Conservation (phyloP, 1,140 invertebrate species). For the Drosophila parvula region DNA sequence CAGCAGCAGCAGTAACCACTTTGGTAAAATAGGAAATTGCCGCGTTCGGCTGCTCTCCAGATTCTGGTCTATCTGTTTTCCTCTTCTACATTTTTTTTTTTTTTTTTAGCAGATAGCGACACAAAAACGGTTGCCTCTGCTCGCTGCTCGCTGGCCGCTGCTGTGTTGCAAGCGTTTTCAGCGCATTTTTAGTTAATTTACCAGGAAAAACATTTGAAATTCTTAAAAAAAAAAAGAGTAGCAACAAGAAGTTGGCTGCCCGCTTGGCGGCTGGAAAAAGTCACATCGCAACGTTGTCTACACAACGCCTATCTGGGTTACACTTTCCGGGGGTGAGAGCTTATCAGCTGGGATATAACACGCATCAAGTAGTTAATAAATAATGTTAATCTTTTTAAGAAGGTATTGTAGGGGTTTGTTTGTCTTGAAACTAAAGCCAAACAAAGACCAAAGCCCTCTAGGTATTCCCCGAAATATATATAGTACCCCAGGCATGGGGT, state of each 20-base stretch:
- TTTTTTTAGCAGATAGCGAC: slow-evolving; percentile 59
- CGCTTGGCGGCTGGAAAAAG: slow-evolving; percentile 54
- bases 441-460: too few species aligned
- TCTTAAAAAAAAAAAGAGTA: slow-evolving; percentile 67
- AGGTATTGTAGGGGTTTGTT: too few species aligned
- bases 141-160: slow-evolving; percentile 12
- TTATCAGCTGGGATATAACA: not conserved
- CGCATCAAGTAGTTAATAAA: not conserved
- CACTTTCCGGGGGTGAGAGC: not conserved
- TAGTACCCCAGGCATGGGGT: too few species aligned
- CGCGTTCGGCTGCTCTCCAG: slow-evolving; percentile 64
- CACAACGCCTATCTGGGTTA: slow-evolving; percentile 50
- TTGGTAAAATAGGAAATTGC: slow-evolving; percentile 82
- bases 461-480: too few species aligned
- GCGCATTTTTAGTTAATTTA: slow-evolving; percentile 84
- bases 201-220: slow-evolving; percentile 84
- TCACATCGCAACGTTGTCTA: slow-evolving; percentile 37
- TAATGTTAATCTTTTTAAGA: too few species aligned
- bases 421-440: too few species aligned
- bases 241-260: slow-evolving; percentile 62
- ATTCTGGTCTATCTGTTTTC: slow-evolving; percentile 51
- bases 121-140: slow-evolving; percentile 60
- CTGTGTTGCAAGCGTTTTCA: slow-evolving; percentile 77
- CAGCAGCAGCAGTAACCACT: slow-evolving; percentile 53
- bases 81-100: slow-evolving; percentile 15